phyloP scores from a whole-genome alignment of 2,113 vertebrate species.

The Ornithorhynchus anatinus region DNA sequence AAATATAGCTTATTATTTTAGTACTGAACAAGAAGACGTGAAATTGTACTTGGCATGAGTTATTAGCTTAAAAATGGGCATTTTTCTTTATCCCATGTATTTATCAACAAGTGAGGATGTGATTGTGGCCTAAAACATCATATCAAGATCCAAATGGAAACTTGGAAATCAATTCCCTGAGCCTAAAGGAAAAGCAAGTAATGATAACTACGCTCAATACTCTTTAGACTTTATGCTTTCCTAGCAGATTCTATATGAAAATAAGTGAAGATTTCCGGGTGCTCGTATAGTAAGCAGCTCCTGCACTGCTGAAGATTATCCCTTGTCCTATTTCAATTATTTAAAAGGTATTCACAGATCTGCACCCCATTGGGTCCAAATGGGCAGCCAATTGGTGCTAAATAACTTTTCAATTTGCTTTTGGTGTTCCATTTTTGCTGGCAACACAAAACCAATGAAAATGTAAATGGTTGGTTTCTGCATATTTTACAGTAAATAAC shows the following conservation, averaged over 20 bases:
- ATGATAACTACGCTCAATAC: constrained; percentile 43
- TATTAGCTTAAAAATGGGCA: not conserved
- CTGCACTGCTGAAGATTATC: not conserved
- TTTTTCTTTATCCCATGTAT: too few species aligned
- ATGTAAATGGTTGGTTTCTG: constrained; percentile 30
- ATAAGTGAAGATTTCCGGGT: constrained; percentile 27
- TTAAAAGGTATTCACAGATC: not conserved
- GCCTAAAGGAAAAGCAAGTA: constrained; percentile 19
- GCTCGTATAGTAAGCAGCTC: not conserved
- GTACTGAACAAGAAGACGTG: not conserved
- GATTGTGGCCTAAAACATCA: constrained; percentile 45
- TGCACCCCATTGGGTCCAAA: not conserved
- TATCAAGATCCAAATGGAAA: constrained; percentile 42
- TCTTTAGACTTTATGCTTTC: constrained; percentile 14
- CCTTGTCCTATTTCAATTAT: not conserved
- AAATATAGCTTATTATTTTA: not conserved
- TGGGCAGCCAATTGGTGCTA: not conserved
- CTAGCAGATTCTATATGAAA: constrained; percentile 37
- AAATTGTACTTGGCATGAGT: not conserved
- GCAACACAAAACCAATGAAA: constrained; percentile 39
- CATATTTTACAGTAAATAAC: constrained; percentile 45
- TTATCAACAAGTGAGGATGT: not conserved
- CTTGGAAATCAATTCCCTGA: constrained; percentile 45
- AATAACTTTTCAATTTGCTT: constrained; percentile 19
- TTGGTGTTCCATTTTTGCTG: not conserved